Evolutionary conservation across 2,113 vertebrate species (phyloP).

Genomic region (Cynocephalus volans): DNA sequence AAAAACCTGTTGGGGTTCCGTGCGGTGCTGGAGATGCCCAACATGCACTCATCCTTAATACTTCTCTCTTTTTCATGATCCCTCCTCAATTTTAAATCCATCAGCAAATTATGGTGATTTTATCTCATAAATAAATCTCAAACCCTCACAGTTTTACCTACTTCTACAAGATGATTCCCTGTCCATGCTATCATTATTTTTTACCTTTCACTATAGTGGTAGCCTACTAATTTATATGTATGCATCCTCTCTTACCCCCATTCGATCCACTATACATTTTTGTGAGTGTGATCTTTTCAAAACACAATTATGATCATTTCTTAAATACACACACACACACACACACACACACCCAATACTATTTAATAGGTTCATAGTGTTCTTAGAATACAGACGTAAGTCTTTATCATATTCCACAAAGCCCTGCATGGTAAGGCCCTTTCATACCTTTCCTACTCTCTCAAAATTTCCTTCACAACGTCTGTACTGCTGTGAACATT

Average conservation of each 20-base stretch:
- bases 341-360: no score
- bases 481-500: not conserved
- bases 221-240: no score
- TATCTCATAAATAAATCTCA: not conserved
- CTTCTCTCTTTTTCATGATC: not conserved
- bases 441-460: not conserved
- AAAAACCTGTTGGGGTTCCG: no score
- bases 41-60: not conserved
- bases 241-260: not conserved
- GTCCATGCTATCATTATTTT: not conserved
- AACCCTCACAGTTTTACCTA: no score
- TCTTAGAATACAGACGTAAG: no score
- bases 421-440: not conserved
- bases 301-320: not conserved
- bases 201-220: not conserved
- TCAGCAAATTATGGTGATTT: not conserved
- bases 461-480: not conserved
- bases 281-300: not conserved
- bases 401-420: no score
- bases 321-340: not conserved
- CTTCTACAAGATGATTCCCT: not conserved
- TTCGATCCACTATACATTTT: not conserved
- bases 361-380: no score
- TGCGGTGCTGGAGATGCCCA: no score
- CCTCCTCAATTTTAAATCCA: not conserved